These are phyloP conservation scores for Tonatia bakeri DNA, from an alignment of 2,113 vertebrate species.

Conservation along the genomic window DNA sequence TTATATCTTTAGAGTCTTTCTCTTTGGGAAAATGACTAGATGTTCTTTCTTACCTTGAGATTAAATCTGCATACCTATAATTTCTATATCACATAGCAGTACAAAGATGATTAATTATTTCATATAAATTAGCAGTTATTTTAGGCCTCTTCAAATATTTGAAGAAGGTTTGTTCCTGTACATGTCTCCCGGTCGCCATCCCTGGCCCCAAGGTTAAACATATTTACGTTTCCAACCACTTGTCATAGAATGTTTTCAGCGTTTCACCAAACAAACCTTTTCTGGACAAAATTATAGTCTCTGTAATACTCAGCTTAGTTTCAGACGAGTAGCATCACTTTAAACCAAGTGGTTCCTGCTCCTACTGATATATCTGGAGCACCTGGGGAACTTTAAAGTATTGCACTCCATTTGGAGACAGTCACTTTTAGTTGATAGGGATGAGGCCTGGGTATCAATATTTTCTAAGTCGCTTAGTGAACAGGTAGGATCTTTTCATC, in stretches of 20 bases:
- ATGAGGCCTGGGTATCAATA: background rate
- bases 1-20: background rate
- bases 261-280: background rate
- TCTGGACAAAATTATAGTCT: background rate
- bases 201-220: background rate
- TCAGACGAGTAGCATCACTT: background rate
- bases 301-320: background rate
- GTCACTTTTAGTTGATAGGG: background rate
- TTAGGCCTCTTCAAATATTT: background rate
- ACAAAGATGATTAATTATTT: background rate
- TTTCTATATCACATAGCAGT: background rate
- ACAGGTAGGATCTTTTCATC: background rate
- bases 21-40: constrained; percentile 35
- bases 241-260: background rate
- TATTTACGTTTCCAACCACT: background rate
- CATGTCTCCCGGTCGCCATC: background rate
- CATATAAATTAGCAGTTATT: background rate
- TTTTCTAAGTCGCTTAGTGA: background rate
- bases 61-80: background rate
- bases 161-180: background rate
- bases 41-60: constrained; percentile 20
- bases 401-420: background rate
- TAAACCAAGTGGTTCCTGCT: background rate
- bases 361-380: background rate
- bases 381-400: background rate